phyloP scores from a whole-genome alignment of 2,797 vertebrate species.

The Chelonia mydas region DNA sequence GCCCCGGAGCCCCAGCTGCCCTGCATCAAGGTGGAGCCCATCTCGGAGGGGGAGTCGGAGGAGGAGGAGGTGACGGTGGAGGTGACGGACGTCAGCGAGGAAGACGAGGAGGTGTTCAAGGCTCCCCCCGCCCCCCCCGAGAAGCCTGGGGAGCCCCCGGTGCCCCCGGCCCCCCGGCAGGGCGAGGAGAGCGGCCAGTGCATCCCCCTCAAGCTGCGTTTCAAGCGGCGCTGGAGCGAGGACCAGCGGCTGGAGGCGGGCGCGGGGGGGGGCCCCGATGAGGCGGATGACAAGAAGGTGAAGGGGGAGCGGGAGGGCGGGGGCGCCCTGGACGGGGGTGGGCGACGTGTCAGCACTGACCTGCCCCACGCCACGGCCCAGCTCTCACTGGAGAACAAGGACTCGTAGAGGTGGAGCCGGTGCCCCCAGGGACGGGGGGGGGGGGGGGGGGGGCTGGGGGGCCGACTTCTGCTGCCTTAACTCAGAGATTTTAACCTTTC shows the following conservation, averaged over 20 bases:
- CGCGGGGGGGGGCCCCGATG: slow-evolving; percentile 77
- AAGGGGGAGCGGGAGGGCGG: slow-evolving; percentile 84
- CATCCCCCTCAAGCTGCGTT: slow-evolving; percentile 93
- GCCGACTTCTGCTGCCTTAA: slow-evolving; percentile 14
- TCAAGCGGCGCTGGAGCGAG: slow-evolving; percentile 95
- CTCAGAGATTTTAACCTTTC: background rate
- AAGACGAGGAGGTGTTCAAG: slow-evolving; percentile 93
- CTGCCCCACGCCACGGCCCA: slow-evolving; percentile 92
- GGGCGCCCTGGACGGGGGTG: background rate
- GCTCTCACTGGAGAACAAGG: slow-evolving; percentile 92
- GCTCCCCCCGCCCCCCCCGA: slow-evolving; percentile 84
- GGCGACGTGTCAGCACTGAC: slow-evolving; percentile 85
- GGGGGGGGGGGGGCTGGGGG: background rate
- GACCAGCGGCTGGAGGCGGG: slow-evolving; percentile 92
- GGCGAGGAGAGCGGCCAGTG: slow-evolving; percentile 72
- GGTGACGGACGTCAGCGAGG: slow-evolving; percentile 84
- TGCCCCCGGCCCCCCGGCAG: background rate
- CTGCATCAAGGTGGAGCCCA: slow-evolving; percentile 90
- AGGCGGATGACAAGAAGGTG: slow-evolving; percentile 89
- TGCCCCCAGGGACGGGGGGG: background rate
- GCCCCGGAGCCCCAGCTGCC: slow-evolving; percentile 47
- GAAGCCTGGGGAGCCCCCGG: background rate
- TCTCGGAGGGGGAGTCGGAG: slow-evolving; percentile 90
- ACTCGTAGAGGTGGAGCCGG: slow-evolving; percentile 84
- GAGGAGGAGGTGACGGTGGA: slow-evolving; percentile 88